Percentiles rank a stretch among this genome's conserved stretches.
These are phyloP conservation scores for Phalanger gymnotis DNA, from an alignment of 2,797 vertebrate species.

Conservation along the genomic window DNA sequence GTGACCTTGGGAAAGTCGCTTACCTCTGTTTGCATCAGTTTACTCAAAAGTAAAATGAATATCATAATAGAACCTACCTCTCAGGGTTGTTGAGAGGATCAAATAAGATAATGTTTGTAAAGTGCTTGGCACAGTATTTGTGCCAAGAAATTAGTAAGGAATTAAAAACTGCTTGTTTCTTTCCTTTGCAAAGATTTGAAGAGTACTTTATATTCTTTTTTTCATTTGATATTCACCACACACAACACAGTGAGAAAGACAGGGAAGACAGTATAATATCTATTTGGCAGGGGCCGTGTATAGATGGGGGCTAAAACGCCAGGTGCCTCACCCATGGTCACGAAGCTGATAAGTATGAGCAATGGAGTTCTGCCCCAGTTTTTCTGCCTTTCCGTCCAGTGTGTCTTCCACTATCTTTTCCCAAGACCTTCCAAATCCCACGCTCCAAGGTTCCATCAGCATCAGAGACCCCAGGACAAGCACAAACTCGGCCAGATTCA, in stretches of 20 bases:
- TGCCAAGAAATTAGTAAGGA: neutral
- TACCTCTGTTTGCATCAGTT: neutral
- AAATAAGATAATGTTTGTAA: neutral
- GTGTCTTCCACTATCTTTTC: neutral
- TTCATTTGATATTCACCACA: neutral
- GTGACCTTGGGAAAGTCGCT: neutral
- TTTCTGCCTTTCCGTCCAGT: neutral
- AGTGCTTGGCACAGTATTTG: neutral
- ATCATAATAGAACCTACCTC: neutral
- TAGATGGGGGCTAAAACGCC: neutral
- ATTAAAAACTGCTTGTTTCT: neutral
- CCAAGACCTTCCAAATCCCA: fast-evolving
- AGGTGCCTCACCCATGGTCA: neutral
- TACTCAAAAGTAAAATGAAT: neutral
- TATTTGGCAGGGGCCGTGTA: neutral
- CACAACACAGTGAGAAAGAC: neutral
- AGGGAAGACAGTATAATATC: conserved; percentile 15
- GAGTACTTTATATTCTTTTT: neutral
- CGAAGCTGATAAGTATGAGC: neutral
- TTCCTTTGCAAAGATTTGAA: neutral
- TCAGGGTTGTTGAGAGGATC: neutral
- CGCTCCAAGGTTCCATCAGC: neutral
- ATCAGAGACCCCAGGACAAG: neutral
- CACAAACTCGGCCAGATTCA: neutral
- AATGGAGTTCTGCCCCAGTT: neutral